These are phyloP conservation scores for Ceyx cyanopectus DNA, from an alignment of 2,113 vertebrate genomes.

Conservation along the genomic window DNA sequence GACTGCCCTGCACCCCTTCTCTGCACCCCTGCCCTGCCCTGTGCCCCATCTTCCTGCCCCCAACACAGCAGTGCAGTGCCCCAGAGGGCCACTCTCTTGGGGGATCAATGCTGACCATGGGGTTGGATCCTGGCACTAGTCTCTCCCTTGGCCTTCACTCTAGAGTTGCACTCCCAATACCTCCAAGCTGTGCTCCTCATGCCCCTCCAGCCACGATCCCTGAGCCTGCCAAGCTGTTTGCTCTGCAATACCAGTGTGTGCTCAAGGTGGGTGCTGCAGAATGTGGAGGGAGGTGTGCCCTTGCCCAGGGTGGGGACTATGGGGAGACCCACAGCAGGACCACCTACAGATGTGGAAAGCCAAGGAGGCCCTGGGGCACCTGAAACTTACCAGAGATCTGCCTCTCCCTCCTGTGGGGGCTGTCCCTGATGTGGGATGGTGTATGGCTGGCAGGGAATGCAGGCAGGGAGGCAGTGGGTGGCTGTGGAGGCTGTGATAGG, in stretches of 20 bases:
- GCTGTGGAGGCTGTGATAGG: background rate
- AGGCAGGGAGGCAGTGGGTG: background rate
- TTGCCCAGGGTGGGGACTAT: accelerated
- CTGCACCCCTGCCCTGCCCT: background rate
- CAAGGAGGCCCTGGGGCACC: background rate
- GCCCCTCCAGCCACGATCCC: background rate
- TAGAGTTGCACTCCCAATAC: accelerated
- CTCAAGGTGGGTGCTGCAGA: background rate
- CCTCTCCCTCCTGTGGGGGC: background rate
- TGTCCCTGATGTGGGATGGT: accelerated
- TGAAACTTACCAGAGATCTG: background rate
- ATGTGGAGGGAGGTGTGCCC: background rate
- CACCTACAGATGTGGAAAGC: accelerated
- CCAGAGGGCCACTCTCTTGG: background rate
- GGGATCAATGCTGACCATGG: accelerated
- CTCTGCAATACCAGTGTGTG: accelerated
- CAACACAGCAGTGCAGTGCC: accelerated
- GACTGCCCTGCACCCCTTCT: background rate
- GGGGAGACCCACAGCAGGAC: background rate
- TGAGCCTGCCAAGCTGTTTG: background rate
- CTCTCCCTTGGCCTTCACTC: background rate
- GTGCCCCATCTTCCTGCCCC: background rate
- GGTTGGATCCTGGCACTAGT: accelerated
- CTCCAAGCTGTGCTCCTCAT: too few relatives aligned
- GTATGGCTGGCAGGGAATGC: background rate